Percentiles rank a stretch among this genome's conserved stretches.
phyloP scores from a whole-genome alignment of 2,113 vertebrate species.

The Cepphus grylle region DNA sequence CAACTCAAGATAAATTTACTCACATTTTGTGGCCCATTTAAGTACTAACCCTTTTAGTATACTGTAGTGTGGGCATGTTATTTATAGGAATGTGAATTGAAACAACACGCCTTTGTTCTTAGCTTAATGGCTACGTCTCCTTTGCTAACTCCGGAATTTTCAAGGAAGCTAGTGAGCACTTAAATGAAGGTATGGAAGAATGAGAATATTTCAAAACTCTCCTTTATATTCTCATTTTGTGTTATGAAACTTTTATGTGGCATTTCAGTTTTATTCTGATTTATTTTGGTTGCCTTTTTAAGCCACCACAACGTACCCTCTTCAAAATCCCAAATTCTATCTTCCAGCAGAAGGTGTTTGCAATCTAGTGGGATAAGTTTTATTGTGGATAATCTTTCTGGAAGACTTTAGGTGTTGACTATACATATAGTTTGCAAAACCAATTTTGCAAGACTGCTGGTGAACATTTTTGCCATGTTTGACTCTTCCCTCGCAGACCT shows the following conservation, averaged over 20 bases:
- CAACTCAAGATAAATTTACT: not conserved
- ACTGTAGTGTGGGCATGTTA: not conserved
- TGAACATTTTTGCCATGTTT: not conserved
- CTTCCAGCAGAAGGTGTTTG: not conserved
- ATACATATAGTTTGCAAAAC: not conserved
- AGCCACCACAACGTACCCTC: not conserved
- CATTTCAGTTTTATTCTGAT: not conserved
- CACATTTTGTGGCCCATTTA: not conserved
- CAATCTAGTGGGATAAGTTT: not conserved
- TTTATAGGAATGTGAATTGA: not conserved
- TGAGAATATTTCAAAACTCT: not conserved
- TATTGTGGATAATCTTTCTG: not conserved
- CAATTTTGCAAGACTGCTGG: not conserved
- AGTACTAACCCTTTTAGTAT: not conserved
- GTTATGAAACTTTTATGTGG: not conserved
- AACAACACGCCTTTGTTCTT: not conserved
- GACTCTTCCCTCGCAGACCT: not conserved
- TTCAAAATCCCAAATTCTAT: not conserved
- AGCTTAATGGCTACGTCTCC: not conserved
- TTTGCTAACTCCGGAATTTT: not conserved
- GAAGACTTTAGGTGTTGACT: not conserved
- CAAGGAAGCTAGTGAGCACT: not conserved
- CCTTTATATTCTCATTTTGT: not conserved
- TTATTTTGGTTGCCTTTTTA: not conserved
- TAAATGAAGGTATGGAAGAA: not conserved